Conservation (phyloP, 2,888 invertebrate species). For the Sminthurides aquaticus region DNA sequence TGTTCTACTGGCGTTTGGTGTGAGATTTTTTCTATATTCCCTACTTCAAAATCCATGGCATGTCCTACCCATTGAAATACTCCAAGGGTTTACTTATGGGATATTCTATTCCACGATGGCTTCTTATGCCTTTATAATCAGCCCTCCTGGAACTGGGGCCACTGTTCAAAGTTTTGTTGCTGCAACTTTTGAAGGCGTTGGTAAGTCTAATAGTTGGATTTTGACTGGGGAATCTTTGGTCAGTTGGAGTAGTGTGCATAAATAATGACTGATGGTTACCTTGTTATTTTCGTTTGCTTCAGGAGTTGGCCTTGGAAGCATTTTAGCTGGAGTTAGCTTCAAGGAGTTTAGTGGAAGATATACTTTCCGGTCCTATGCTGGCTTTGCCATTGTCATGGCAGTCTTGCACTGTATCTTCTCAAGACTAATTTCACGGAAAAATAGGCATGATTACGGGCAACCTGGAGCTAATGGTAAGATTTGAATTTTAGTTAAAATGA, state of each 20-base stretch:
- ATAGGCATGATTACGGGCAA: too few relatives aligned
- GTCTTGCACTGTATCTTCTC: conserved; percentile 55
- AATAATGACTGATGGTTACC: background rate
- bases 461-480: too few relatives aligned
- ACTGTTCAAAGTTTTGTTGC: conserved; percentile 85
- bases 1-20: conserved; percentile 68
- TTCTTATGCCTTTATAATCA: conserved; percentile 74
- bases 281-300: conserved; percentile 14
- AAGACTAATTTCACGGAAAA: too few relatives aligned
- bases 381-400: conserved; percentile 58
- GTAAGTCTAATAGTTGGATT: conserved; percentile 43
- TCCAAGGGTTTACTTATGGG: conserved; percentile 83
- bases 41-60: conserved; percentile 71
- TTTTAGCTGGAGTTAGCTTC: conserved; percentile 65
- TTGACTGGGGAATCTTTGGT: too few relatives aligned
- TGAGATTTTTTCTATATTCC: conserved; percentile 75
- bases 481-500: too few relatives aligned
- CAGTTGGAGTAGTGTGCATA: background rate
- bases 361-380: conserved; percentile 66
- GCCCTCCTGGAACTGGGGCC: conserved; percentile 75
- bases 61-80: conserved; percentile 72
- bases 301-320: conserved; percentile 69
- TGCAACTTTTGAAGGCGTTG: conserved; percentile 83
- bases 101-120: conserved; percentile 82
- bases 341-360: conserved; percentile 57